A percentile compares a stretch with the other conserved stretches of the same genome.
Conservation (phyloP, 2,888 invertebrate species). For the Nycteola revayana region DNA sequence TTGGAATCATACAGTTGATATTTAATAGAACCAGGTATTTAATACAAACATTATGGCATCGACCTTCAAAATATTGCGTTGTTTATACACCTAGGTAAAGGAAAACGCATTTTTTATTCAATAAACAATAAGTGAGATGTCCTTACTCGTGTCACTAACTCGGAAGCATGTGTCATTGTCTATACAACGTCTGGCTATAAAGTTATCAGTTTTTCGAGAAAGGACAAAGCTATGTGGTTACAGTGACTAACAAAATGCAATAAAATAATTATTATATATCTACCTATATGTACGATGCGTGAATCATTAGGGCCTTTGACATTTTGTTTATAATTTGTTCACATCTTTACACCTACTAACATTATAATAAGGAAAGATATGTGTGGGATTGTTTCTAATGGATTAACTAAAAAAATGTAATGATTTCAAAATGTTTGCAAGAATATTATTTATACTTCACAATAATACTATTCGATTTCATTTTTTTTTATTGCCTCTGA, state of each 20-base stretch:
- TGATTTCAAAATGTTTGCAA: too few species aligned
- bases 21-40: background rate
- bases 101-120: constrained; percentile 18
- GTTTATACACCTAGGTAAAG: constrained; percentile 7
- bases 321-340: too few species aligned
- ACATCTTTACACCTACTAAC: too few species aligned
- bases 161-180: constrained; percentile 51
- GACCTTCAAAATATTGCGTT: too few species aligned
- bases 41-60: background rate
- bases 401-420: too few species aligned
- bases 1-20: too few species aligned
- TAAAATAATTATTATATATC: constrained; percentile 42
- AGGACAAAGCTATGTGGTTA: constrained; percentile 66
- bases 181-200: constrained; percentile 58
- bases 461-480: too few species aligned
- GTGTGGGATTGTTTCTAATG: too few species aligned
- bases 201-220: constrained; percentile 55
- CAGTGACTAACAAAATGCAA: constrained; percentile 51
- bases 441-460: too few species aligned
- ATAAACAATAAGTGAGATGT: constrained; percentile 32
- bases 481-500: too few species aligned
- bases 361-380: too few species aligned
- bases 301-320: constrained; percentile 41
- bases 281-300: too few species aligned
- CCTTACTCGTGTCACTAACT: constrained; percentile 34